These are phyloP conservation scores for Cololabis saira DNA, from an alignment of 2,113 vertebrate genomes.

Conservation along the genomic window DNA sequence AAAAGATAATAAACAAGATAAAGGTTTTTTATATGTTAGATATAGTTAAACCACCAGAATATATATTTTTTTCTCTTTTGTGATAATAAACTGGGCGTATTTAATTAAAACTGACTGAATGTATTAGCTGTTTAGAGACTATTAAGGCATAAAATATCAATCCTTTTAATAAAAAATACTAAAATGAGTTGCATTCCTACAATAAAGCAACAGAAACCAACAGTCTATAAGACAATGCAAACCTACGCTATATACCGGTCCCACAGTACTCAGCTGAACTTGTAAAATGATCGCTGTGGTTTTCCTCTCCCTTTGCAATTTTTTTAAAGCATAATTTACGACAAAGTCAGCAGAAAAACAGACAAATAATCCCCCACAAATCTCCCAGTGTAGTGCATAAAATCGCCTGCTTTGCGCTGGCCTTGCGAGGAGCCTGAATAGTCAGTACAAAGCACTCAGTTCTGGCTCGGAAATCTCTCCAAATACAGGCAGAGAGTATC, in stretches of 20 bases:
- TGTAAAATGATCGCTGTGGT: constrained; percentile 14
- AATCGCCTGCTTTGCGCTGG: constrained; percentile 31
- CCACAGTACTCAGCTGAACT: not conserved
- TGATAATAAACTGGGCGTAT: not conserved
- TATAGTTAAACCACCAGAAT: not conserved
- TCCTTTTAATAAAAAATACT: not conserved
- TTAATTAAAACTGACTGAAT: no score
- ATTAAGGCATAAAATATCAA: not conserved
- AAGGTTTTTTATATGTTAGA: not conserved
- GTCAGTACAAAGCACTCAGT: constrained; percentile 20
- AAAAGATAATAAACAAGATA: no score
- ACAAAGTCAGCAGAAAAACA: constrained; percentile 46
- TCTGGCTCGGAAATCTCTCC: constrained; percentile 32
- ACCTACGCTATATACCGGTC: not conserved
- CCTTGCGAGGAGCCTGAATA: constrained; percentile 21
- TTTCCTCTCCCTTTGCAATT: constrained; percentile 35
- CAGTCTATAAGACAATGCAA: not conserved
- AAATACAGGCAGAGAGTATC: constrained; percentile 39
- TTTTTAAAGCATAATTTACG: constrained; percentile 29
- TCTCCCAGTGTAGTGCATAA: constrained; percentile 37
- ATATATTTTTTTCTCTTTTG: not conserved
- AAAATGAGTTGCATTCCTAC: not conserved
- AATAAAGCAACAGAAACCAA: not conserved
- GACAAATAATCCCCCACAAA: constrained; percentile 61
- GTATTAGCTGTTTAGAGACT: no score